Evolutionary conservation across 2,797 vertebrate species (phyloP).

Genomic region (Bradypodion ventrale): DNA sequence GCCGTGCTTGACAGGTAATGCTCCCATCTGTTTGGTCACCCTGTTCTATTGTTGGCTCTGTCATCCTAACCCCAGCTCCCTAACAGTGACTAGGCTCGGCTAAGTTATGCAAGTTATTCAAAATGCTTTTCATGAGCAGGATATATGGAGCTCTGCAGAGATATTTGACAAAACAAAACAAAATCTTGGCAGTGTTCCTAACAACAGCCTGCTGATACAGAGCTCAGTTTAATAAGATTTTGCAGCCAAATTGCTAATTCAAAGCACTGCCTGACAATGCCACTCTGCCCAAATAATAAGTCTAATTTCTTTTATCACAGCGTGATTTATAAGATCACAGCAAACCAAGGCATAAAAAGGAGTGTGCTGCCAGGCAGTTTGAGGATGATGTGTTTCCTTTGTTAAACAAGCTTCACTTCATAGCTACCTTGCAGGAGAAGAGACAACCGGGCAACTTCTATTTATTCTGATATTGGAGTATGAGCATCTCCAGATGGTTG

Average conservation of each 20-base stretch:
- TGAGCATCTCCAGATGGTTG: not conserved
- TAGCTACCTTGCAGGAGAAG: not conserved
- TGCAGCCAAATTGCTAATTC: slow-evolving; percentile 52
- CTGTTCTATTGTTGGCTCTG: slow-evolving; percentile 21
- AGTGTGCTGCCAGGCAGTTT: not conserved
- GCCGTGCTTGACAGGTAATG: too few relatives aligned
- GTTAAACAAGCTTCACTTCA: rapidly evolving
- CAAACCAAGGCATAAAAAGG: slow-evolving; percentile 28
- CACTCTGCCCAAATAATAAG: slow-evolving; percentile 51
- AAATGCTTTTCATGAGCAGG: slow-evolving; percentile 64
- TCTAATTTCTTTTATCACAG: slow-evolving; percentile 59
- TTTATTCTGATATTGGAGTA: not conserved
- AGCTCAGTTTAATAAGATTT: slow-evolving; percentile 36
- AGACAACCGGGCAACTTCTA: not conserved
- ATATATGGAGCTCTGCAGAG: slow-evolving; percentile 8
- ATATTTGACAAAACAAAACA: not conserved
- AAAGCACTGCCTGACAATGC: slow-evolving; percentile 37
- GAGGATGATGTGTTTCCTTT: not conserved
- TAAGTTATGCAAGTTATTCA: slow-evolving; percentile 43
- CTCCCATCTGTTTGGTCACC: not conserved
- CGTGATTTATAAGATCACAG: slow-evolving; percentile 48
- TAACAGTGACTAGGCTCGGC: not conserved
- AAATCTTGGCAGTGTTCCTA: slow-evolving; percentile 40
- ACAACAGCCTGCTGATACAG: slow-evolving; percentile 34
- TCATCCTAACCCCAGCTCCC: slow-evolving; percentile 18